Evolutionary conservation across 1,140 invertebrate genomes (phyloP).

Genomic region (Ostrea edulis): DNA sequence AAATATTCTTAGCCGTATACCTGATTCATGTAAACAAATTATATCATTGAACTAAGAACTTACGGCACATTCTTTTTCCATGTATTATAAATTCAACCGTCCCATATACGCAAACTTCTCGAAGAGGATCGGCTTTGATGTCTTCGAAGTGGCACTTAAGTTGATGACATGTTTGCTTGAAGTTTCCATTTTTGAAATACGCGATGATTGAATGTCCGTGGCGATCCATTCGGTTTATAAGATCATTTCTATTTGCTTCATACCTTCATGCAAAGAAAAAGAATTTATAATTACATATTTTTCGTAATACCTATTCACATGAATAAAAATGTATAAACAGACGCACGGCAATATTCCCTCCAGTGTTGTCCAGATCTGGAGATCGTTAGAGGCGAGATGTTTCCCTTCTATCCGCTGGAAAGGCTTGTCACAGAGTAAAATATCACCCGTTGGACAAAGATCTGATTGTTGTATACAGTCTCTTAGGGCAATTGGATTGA

Average conservation of each 20-base stretch:
- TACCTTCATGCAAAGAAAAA: background rate
- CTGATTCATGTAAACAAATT: too few relatives aligned
- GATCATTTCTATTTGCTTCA: background rate
- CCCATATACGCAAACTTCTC: too few relatives aligned
- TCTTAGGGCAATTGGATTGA: background rate
- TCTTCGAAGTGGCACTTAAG: too few relatives aligned
- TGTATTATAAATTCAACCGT: too few relatives aligned
- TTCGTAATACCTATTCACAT: background rate
- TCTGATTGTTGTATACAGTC: background rate
- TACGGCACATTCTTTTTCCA: too few relatives aligned
- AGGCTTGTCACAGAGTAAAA: background rate
- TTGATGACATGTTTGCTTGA: background rate
- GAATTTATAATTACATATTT: background rate
- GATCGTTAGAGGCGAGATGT: background rate
- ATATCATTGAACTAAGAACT: too few relatives aligned
- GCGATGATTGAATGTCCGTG: background rate
- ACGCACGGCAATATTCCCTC: background rate
- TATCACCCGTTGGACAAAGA: background rate
- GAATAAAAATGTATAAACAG: background rate
- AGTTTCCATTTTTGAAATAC: background rate
- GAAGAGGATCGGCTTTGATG: too few relatives aligned
- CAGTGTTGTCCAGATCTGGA: background rate
- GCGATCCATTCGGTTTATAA: background rate
- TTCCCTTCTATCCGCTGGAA: background rate
- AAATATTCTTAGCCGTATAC: too few relatives aligned